phyloP scores from a whole-genome alignment of 2,888 invertebrate genomes.

The Epirrita christyi region DNA sequence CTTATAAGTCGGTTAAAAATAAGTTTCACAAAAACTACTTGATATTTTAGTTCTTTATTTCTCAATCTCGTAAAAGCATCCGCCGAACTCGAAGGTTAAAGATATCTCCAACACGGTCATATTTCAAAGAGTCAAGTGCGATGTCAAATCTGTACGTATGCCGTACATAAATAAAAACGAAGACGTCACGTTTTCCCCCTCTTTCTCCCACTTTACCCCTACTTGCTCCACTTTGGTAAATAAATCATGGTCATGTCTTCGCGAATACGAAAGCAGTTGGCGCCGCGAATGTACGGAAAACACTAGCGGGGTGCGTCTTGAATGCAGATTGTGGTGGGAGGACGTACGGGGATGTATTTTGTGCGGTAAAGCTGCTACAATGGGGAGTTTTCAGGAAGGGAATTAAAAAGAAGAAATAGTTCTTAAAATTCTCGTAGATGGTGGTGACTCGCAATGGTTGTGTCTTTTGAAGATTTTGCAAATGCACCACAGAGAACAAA shows the following conservation, averaged over 20 bases:
- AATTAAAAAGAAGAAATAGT: no score
- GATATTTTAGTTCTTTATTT: neutral
- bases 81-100: constrained; percentile 26
- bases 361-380: neutral
- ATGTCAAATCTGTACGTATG: constrained; percentile 65
- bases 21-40: constrained; percentile 1
- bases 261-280: constrained; percentile 58
- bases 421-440: no score
- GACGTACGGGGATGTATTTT: constrained; percentile 39
- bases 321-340: constrained; percentile 60
- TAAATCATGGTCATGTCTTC: constrained; percentile 63
- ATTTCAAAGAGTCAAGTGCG: constrained; percentile 50
- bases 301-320: constrained; percentile 63
- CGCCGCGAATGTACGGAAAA: constrained; percentile 68
- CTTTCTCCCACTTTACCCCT: constrained; percentile 21
- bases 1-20: neutral
- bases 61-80: constrained; percentile 25
- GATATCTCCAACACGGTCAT: constrained; percentile 41
- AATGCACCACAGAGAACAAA: no score
- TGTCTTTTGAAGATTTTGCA: no score
- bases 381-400: no score
- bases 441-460: no score
- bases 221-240: constrained; percentile 50
- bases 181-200: constrained; percentile 45
- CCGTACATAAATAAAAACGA: constrained; percentile 59